These are phyloP conservation scores for Stenotaenia linearis DNA, from an alignment of 2,888 invertebrate genomes.

Conservation along the genomic window DNA sequence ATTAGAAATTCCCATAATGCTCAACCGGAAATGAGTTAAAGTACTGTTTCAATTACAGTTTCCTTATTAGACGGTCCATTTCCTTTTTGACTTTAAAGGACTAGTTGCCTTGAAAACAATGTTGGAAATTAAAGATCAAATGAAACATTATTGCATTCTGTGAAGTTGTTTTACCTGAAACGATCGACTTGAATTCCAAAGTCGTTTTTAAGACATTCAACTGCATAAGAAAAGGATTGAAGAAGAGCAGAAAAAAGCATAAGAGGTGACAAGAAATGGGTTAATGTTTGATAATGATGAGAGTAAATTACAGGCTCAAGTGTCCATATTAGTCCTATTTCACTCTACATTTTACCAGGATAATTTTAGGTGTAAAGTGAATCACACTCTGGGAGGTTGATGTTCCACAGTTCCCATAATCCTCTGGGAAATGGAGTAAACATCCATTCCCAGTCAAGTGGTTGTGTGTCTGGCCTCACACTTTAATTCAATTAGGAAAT, in stretches of 20 bases:
- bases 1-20: slow-evolving; percentile 1
- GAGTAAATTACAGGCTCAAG: slow-evolving; percentile 1
- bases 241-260: background rate
- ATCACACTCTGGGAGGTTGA: slow-evolving; percentile 1
- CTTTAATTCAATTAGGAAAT: background rate
- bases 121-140: background rate
- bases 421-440: slow-evolving; percentile 16
- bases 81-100: background rate
- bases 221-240: background rate
- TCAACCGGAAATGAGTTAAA: slow-evolving; percentile 10
- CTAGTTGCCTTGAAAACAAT: slow-evolving; percentile 17
- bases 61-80: slow-evolving; percentile 15
- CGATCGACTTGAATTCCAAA: too few relatives aligned
- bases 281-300: slow-evolving; percentile 20
- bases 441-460: slow-evolving; percentile 2
- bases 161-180: too few relatives aligned
- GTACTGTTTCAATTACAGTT: slow-evolving; percentile 24
- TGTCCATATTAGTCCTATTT: background rate
- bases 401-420: slow-evolving; percentile 17
- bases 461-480: background rate
- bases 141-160: too few relatives aligned
- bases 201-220: too few relatives aligned
- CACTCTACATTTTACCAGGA: background rate
- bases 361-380: background rate
- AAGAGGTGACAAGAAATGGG: background rate